Percentiles rank a stretch among this genome's conserved stretches.
Evolutionary conservation across 2,888 invertebrate species (phyloP).

Genomic region (Thumatha senex): DNA sequence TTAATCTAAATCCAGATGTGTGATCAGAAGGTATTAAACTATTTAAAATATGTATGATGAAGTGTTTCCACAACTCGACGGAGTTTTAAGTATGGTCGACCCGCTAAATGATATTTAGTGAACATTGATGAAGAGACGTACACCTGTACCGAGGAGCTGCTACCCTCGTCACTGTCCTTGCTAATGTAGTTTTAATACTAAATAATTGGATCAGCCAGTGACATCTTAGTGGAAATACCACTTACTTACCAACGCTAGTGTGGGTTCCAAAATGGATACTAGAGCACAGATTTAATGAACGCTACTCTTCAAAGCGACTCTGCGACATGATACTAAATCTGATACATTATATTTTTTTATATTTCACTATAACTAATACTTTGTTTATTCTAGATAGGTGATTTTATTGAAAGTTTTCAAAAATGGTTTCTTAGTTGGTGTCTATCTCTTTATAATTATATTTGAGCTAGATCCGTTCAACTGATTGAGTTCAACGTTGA

Average conservation of each 20-base stretch:
- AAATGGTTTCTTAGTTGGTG: no score
- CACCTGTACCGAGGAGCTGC: not conserved
- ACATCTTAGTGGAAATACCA: not conserved
- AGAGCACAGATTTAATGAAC: not conserved
- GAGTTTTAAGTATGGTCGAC: not conserved
- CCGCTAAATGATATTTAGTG: constrained; percentile 6
- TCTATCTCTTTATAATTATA: no score
- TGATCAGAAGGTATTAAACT: no score
- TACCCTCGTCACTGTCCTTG: constrained; percentile 14
- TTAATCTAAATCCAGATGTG: no score
- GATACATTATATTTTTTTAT: no score
- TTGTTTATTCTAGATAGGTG: no score
- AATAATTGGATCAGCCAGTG: constrained; percentile 5
- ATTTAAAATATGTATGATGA: not conserved
- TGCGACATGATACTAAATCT: no score
- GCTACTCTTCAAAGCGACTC: no score
- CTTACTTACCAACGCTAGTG: not conserved
- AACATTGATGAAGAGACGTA: constrained; percentile 3
- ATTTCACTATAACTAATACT: no score
- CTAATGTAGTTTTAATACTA: constrained; percentile 9
- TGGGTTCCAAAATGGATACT: not conserved
- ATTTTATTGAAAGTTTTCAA: no score
- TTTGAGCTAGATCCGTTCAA: no score
- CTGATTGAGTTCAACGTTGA: no score
- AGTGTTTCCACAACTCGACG: not conserved